phyloP scores from a whole-genome alignment of 2,113 vertebrate genomes.

The Lasiurus cinereus region DNA sequence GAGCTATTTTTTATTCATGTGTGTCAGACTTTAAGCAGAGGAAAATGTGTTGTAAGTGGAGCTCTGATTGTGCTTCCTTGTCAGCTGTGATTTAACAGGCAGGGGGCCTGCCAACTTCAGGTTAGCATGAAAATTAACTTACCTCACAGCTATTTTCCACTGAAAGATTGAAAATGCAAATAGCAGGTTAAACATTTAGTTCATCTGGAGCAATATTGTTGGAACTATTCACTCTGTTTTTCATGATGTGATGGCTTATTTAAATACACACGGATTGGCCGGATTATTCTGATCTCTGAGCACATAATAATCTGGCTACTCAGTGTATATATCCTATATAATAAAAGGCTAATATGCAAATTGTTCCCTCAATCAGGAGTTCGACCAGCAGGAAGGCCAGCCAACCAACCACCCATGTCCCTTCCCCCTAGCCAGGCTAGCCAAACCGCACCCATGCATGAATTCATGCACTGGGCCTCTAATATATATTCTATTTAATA shows the following conservation, averaged over 20 bases:
- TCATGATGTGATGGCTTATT: constrained; percentile 16
- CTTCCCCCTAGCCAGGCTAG: too few relatives aligned
- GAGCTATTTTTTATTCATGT: constrained; percentile 7
- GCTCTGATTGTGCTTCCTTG: neutral
- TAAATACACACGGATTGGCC: neutral
- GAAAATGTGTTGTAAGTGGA: constrained; percentile 34
- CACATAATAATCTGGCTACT: too few relatives aligned
- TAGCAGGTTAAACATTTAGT: constrained; percentile 59
- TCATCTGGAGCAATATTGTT: constrained; percentile 22
- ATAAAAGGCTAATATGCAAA: neutral
- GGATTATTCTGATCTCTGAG: too few relatives aligned
- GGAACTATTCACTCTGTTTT: constrained; percentile 49
- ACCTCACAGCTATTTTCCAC: constrained; percentile 69
- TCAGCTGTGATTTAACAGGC: constrained; percentile 64
- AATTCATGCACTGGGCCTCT: too few relatives aligned
- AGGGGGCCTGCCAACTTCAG: neutral
- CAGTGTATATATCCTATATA: too few relatives aligned
- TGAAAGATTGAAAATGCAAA: constrained; percentile 69
- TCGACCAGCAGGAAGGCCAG: too few relatives aligned
- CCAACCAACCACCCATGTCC: too few relatives aligned
- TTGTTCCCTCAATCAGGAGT: too few relatives aligned
- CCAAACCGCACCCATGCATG: too few relatives aligned
- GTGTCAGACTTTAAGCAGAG: constrained; percentile 50
- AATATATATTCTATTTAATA: too few relatives aligned
- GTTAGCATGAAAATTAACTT: constrained; percentile 70